phyloP scores from a whole-genome alignment of 2,113 vertebrate genomes.

The Pseudopodoces humilis region DNA sequence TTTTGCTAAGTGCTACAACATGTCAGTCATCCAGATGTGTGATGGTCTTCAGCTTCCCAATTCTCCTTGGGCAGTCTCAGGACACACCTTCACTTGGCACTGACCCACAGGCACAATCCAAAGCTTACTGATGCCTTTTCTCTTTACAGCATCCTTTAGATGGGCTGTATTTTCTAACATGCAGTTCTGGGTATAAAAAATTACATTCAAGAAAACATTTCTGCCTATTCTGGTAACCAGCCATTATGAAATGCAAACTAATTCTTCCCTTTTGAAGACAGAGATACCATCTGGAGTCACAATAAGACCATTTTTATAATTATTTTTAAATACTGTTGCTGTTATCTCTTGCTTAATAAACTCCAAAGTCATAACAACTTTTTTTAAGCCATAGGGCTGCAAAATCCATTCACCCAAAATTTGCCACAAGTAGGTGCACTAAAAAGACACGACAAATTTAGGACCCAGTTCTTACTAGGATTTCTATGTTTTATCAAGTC shows the following conservation, averaged over 20 bases:
- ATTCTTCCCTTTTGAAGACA: neutral
- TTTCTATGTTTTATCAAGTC: neutral
- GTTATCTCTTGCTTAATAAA: neutral
- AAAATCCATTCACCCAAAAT: neutral
- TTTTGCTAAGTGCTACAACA: neutral
- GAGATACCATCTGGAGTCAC: neutral
- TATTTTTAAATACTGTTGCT: neutral
- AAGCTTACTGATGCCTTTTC: neutral
- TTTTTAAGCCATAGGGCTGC: neutral
- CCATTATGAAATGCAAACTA: neutral
- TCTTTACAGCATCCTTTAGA: neutral
- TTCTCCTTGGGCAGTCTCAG: neutral
- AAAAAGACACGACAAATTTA: neutral
- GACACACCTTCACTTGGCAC: neutral
- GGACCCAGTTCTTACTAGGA: neutral
- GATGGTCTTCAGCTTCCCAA: neutral
- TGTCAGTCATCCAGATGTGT: rapidly evolving
- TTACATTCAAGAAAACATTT: neutral
- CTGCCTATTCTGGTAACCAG: neutral
- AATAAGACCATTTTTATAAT: neutral
- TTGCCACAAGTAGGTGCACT: neutral
- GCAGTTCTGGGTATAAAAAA: neutral
- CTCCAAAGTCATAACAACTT: neutral
- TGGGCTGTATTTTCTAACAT: neutral
- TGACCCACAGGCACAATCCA: neutral